These are phyloP conservation scores for Stegostoma tigrinum DNA, from an alignment of 2,113 vertebrate species.

Conservation along the genomic window DNA sequence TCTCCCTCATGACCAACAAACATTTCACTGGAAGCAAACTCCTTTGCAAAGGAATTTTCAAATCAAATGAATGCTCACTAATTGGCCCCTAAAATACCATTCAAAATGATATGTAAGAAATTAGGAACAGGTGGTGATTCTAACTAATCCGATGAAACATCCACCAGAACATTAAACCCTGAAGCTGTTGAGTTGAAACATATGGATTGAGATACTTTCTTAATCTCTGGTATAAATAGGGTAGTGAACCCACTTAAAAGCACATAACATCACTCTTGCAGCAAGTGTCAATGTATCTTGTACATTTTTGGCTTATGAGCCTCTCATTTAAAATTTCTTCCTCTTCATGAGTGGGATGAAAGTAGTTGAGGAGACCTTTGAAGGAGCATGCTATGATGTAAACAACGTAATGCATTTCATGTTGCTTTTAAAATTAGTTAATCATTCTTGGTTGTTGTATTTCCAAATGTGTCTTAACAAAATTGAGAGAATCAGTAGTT, in stretches of 20 bases:
- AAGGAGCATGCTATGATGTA: background rate
- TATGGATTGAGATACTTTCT: background rate
- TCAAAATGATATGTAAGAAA: background rate
- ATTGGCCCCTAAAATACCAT: background rate
- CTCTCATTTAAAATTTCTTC: background rate
- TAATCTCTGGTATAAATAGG: background rate
- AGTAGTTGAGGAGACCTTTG: background rate
- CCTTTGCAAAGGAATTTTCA: conserved; percentile 6
- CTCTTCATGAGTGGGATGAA: background rate
- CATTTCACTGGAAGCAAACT: background rate
- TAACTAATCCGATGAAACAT: background rate
- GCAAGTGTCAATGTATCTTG: background rate
- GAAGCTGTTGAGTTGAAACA: background rate
- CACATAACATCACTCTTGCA: background rate
- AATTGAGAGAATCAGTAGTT: background rate
- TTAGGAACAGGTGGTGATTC: conserved; percentile 9
- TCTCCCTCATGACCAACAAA: background rate
- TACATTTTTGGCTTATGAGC: background rate
- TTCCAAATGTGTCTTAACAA: background rate
- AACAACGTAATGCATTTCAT: background rate
- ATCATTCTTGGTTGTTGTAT: background rate
- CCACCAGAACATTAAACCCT: background rate
- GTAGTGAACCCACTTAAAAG: background rate
- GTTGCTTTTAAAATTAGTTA: background rate
- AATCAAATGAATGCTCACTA: conserved; percentile 1